A percentile compares a stretch with the other conserved stretches of the same genome.
These are phyloP conservation scores for Silurus lanzhouensis DNA, from an alignment of 2,797 vertebrate genomes.

Conservation along the genomic window DNA sequence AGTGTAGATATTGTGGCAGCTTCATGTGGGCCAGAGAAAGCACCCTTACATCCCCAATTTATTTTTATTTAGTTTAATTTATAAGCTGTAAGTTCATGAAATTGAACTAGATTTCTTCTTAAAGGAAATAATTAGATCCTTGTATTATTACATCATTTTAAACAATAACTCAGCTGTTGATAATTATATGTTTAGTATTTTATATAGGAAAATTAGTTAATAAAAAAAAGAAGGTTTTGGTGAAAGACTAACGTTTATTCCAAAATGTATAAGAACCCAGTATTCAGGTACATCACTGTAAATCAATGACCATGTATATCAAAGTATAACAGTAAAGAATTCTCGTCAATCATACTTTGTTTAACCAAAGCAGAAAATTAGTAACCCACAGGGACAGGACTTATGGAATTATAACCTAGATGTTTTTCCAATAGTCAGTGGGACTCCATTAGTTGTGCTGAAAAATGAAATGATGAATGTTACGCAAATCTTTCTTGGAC, in stretches of 20 bases:
- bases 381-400: background rate
- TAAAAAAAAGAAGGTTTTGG: background rate
- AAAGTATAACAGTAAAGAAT: background rate
- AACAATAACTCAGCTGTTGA: background rate
- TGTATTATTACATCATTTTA: background rate
- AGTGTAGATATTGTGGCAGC: background rate
- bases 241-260: background rate
- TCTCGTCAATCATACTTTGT: background rate
- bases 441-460: slow-evolving; percentile 20
- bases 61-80: background rate
- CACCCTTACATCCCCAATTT: background rate
- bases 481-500: slow-evolving; percentile 13
- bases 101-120: background rate
- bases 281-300: background rate
- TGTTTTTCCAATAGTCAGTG: background rate
- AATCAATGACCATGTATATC: background rate
- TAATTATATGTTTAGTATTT: background rate
- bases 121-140: background rate
- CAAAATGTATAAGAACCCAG: background rate
- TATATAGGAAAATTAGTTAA: background rate
- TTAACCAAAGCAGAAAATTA: slow-evolving; percentile 1
- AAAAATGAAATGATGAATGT: slow-evolving; percentile 15
- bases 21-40: background rate
- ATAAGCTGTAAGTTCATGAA: background rate
- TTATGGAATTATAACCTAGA: background rate